Evolutionary conservation across 2,888 invertebrate genomes (phyloP).

Genomic region (Portevinia maculata): DNA sequence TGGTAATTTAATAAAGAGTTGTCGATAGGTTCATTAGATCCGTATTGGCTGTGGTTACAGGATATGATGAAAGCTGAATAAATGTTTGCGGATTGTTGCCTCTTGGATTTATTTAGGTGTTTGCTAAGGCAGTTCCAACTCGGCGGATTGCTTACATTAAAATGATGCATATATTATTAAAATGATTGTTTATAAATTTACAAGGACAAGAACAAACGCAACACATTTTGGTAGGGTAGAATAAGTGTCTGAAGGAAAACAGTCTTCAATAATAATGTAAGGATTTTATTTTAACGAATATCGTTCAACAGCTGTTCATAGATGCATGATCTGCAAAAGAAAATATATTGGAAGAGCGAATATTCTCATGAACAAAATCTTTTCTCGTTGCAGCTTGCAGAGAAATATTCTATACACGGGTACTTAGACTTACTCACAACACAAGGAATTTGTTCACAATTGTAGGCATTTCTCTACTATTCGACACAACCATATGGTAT

Average conservation of each 20-base stretch:
- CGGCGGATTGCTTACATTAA: neutral
- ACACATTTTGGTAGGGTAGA: too few species aligned
- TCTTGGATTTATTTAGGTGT: slow-evolving; percentile 2
- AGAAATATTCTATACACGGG: neutral
- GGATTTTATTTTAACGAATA: too few species aligned
- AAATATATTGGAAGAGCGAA: neutral
- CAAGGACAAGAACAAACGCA: too few species aligned
- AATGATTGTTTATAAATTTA: too few species aligned
- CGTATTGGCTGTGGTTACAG: slow-evolving; percentile 56
- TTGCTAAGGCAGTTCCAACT: slow-evolving; percentile 21
- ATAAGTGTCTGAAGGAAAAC: too few species aligned
- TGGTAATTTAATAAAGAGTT: slow-evolving; percentile 56
- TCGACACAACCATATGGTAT: neutral
- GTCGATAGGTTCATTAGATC: slow-evolving; percentile 36
- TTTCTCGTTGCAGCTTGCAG: too few species aligned
- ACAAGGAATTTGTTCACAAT: neutral
- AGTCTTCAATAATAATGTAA: too few species aligned
- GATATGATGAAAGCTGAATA: slow-evolving; percentile 63
- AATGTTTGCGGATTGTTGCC: slow-evolving; percentile 36
- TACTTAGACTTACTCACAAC: neutral
- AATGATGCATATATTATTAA: neutral
- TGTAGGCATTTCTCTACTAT: neutral
- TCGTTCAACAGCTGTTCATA: too few species aligned
- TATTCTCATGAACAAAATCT: too few species aligned
- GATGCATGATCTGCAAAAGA: too few species aligned